These are phyloP conservation scores for Indri indri DNA, from an alignment of 2,113 vertebrate genomes.

Conservation along the genomic window DNA sequence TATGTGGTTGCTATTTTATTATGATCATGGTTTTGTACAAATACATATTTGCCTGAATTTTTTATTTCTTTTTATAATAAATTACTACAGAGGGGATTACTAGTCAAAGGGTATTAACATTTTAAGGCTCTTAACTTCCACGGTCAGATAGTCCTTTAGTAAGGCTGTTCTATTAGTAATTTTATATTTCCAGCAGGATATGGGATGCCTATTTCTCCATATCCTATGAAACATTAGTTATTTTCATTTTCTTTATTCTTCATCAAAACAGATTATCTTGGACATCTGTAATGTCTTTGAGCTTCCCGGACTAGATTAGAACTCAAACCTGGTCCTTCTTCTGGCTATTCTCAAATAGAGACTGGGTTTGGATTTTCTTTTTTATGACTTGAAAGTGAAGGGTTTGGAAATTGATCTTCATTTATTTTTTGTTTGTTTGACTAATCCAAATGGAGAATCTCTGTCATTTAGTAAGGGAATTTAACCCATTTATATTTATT, in stretches of 20 bases:
- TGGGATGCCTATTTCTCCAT: neutral
- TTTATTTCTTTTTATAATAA: slow-evolving; percentile 20
- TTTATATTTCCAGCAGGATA: neutral
- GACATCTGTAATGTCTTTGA: neutral
- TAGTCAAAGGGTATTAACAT: neutral
- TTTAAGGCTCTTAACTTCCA: neutral
- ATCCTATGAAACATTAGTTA: neutral
- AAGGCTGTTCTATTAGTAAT: neutral
- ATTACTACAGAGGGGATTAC: neutral
- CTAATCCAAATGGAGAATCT: neutral
- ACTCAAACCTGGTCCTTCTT: neutral
- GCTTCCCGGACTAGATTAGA: neutral
- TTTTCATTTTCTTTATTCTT: neutral
- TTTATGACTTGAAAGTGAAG: too few relatives aligned
- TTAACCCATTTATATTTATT: neutral
- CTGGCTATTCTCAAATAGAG: neutral
- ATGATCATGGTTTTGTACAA: too few relatives aligned
- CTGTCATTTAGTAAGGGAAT: neutral
- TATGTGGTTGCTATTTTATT: too few relatives aligned
- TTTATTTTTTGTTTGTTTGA: neutral
- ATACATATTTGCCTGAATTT: too few relatives aligned
- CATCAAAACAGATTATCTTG: neutral
- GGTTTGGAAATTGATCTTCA: neutral
- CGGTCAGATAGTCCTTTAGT: neutral
- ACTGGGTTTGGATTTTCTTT: neutral